Conservation (phyloP, 2,797 vertebrate genomes). For the Lophotriccus pileatus region DNA sequence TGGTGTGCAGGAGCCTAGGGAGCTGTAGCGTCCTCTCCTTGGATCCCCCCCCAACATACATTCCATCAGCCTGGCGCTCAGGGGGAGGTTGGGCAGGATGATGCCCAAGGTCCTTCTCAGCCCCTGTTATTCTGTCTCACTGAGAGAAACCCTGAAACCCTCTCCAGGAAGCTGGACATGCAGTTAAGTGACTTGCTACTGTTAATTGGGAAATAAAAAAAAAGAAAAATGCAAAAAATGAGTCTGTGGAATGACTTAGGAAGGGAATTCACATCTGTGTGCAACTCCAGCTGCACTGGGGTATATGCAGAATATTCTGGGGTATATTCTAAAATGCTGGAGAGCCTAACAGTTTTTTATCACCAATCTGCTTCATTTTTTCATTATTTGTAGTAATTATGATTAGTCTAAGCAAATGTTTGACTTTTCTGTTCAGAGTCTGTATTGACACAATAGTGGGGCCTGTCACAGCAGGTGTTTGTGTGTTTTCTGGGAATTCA, state of each 20-base stretch:
- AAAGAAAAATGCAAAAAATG: neutral
- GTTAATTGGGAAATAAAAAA: neutral
- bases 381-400: neutral
- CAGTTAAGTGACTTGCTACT: neutral
- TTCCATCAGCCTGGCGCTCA: neutral
- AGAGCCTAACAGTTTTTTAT: neutral
- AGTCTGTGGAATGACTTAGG: neutral
- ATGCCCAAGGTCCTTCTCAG: neutral
- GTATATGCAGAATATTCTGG: rapidly evolving
- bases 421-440: neutral
- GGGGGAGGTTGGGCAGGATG: neutral
- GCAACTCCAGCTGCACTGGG: neutral
- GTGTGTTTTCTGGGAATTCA: neutral
- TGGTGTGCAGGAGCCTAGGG: neutral
- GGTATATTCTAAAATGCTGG: neutral
- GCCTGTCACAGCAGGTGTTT: neutral
- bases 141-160: neutral
- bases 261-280: neutral
- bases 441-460: neutral
- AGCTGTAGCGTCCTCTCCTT: neutral
- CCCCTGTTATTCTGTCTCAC: rapidly evolving
- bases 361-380: neutral
- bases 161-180: neutral
- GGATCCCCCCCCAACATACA: rapidly evolving
- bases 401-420: neutral